Evolutionary conservation across 2,113 vertebrate species (phyloP).

Genomic region (Hyla sarda): DNA sequence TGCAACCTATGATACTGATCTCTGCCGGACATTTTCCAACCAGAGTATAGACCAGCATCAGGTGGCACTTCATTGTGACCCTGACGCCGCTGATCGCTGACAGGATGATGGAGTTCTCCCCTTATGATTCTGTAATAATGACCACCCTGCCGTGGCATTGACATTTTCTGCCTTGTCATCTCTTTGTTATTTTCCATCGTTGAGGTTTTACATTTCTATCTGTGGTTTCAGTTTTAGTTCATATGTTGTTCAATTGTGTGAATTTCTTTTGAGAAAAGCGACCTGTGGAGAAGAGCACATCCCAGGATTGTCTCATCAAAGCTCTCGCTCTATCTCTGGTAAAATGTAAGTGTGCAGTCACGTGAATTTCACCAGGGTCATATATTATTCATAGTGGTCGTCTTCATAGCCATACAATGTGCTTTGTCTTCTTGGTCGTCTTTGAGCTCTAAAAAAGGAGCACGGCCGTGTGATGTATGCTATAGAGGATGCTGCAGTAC

Average conservation of each 20-base stretch:
- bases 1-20: not conserved
- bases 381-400: constrained; percentile 21
- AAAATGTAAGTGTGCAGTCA: constrained; percentile 15
- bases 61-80: not conserved
- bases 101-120: not conserved
- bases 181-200: not conserved
- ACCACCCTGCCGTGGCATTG: not conserved
- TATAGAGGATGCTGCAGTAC: not conserved
- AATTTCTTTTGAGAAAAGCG: not conserved
- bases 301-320: constrained; percentile 25
- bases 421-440: not conserved
- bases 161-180: not conserved
- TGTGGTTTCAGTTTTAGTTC: not conserved
- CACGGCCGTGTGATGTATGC: not conserved
- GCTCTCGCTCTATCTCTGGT: not conserved
- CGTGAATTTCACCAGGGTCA: constrained; percentile 8
- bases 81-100: not conserved
- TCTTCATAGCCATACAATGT: not conserved
- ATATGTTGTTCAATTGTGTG: constrained; percentile 19
- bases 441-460: not conserved
- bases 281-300: not conserved
- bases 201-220: not conserved
- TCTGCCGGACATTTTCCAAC: too few relatives aligned
- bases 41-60: not conserved
- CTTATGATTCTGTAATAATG: not conserved